phyloP scores from a whole-genome alignment of 1,140 invertebrate species.

The Drosophila cardini region DNA sequence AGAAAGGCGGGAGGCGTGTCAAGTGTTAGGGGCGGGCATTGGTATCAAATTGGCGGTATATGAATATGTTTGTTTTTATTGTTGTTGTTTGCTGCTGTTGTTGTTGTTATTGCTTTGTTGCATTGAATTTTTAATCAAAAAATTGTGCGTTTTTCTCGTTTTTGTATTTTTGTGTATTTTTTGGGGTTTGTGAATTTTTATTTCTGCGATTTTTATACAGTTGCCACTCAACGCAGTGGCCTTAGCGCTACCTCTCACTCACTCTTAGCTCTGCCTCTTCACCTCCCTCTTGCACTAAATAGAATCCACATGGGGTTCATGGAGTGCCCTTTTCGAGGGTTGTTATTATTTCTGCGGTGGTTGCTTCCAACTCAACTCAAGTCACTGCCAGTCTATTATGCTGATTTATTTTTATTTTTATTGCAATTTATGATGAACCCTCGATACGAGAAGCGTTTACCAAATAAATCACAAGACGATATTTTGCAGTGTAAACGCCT shows the following conservation, averaged over 20 bases:
- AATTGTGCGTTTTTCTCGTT: slow-evolving; percentile 51
- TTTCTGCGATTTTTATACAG: slow-evolving; percentile 56
- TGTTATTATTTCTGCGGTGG: slow-evolving; percentile 53
- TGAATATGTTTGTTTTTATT: slow-evolving; percentile 57
- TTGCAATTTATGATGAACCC: slow-evolving; percentile 72
- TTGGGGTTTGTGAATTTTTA: slow-evolving; percentile 28
- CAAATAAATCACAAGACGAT: slow-evolving; percentile 71
- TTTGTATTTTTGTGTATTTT: slow-evolving; percentile 41
- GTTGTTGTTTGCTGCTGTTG: slow-evolving; percentile 11
- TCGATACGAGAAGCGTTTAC: too few relatives aligned
- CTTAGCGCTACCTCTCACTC: background rate
- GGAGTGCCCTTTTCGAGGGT: slow-evolving; percentile 52
- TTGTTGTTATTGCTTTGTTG: too few relatives aligned
- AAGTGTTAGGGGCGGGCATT: too few relatives aligned
- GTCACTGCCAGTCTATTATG: slow-evolving; percentile 75
- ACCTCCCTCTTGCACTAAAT: background rate
- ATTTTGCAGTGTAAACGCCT: slow-evolving; percentile 14
- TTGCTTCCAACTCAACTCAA: slow-evolving; percentile 43
- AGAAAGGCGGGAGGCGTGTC: background rate
- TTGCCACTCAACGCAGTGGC: slow-evolving; percentile 10
- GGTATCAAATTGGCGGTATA: slow-evolving; percentile 10
- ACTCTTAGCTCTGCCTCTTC: background rate
- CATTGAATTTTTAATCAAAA: slow-evolving; percentile 80
- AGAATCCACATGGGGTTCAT: slow-evolving; percentile 37
- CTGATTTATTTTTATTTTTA: slow-evolving; percentile 80